A percentile compares a stretch with the other conserved stretches of the same genome.
phyloP scores from a whole-genome alignment of 2,113 vertebrate genomes.

The Hippolais icterina region DNA sequence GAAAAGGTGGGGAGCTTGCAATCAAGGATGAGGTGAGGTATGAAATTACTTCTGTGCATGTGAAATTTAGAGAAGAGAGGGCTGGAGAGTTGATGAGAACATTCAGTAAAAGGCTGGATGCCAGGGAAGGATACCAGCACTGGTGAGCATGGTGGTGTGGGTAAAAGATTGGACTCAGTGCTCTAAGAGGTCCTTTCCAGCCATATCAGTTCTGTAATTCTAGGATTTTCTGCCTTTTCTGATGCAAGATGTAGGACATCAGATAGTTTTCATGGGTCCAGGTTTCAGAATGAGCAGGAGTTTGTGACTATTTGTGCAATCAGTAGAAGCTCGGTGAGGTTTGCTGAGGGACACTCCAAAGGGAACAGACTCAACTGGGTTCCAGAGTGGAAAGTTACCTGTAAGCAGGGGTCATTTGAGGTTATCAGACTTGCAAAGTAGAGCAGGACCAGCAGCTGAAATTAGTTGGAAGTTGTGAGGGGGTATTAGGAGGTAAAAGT shows the following conservation, averaged over 20 bases:
- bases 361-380: neutral
- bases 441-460: neutral
- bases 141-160: fast-evolving
- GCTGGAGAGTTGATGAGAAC: neutral
- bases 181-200: neutral
- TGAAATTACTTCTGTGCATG: neutral
- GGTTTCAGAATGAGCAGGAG: neutral
- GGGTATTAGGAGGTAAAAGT: neutral
- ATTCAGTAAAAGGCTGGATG: neutral
- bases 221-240: neutral
- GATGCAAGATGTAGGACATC: neutral
- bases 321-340: neutral
- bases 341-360: neutral
- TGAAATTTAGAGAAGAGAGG: neutral
- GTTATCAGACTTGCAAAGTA: neutral
- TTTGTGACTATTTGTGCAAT: neutral
- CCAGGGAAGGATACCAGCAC: neutral
- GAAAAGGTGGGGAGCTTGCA: neutral
- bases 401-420: neutral
- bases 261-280: neutral
- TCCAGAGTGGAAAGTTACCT: neutral
- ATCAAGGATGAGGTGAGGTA: neutral
- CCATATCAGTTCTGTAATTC: neutral
- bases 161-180: no score
- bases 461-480: neutral